Conservation (phyloP, 2,113 vertebrate genomes). For the Colius striatus region DNA sequence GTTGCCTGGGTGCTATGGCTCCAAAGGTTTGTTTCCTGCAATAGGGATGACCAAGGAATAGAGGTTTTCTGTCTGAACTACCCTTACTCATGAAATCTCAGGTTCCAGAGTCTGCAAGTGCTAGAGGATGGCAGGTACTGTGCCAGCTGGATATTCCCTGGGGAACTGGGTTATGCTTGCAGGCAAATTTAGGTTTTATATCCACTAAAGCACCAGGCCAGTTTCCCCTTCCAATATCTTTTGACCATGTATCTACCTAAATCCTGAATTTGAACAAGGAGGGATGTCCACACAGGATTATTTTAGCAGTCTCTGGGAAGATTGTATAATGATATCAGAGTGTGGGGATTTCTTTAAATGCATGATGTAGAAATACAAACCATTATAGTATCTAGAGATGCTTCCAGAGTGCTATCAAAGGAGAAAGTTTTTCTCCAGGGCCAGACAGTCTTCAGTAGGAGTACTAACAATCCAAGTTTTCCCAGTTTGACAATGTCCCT, state of each 20-base stretch:
- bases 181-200: neutral
- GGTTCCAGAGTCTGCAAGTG: neutral
- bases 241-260: neutral
- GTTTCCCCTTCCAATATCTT: neutral
- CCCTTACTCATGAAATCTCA: neutral
- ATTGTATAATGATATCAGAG: neutral
- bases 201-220: neutral
- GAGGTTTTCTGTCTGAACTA: neutral
- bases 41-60: neutral
- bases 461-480: neutral
- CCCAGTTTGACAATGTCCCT: neutral
- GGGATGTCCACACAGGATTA: neutral
- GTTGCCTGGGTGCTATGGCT: neutral
- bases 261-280: neutral
- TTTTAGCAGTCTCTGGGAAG: neutral
- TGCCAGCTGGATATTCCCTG: neutral
- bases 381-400: neutral
- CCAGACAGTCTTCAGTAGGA: neutral
- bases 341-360: neutral
- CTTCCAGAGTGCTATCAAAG: neutral
- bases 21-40: neutral
- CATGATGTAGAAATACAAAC: neutral
- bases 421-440: neutral
- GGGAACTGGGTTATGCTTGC: neutral
- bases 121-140: neutral